A percentile compares a stretch with the other conserved stretches of the same genome.
phyloP scores from a whole-genome alignment of 2,888 invertebrate species.

The Gisinianus flammeolus region DNA sequence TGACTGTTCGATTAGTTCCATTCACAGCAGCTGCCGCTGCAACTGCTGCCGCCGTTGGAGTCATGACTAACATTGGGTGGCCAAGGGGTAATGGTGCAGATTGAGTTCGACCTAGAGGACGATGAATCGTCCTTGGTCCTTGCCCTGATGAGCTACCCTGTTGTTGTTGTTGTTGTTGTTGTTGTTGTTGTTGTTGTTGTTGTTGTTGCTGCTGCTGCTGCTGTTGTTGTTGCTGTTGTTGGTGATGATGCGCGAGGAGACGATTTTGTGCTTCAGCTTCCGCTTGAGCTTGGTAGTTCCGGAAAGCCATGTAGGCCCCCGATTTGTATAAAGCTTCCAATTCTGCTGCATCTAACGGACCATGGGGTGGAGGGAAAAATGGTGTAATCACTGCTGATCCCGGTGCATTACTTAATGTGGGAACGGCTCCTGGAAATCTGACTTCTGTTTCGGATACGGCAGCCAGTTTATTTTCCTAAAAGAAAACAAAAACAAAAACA shows the following conservation, averaged over 20 bases:
- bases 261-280: constrained; percentile 68
- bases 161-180: constrained; percentile 31
- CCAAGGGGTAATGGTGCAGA: constrained; percentile 90
- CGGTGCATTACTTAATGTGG: constrained; percentile 61
- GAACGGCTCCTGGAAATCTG: constrained; percentile 66
- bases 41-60: constrained; percentile 42
- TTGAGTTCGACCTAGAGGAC: constrained; percentile 84
- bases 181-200: constrained; percentile 40
- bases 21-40: constrained; percentile 60
- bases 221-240: constrained; percentile 41
- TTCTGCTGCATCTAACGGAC: constrained; percentile 60
- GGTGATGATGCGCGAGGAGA: constrained; percentile 50
- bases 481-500: neutral
- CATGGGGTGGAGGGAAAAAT: constrained; percentile 70
- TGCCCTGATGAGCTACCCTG: constrained; percentile 1
- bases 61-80: constrained; percentile 75
- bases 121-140: constrained; percentile 63
- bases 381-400: constrained; percentile 71
- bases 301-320: constrained; percentile 59
- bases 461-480: constrained; percentile 65
- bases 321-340: constrained; percentile 62
- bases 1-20: constrained; percentile 61
- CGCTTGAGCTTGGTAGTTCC: constrained; percentile 53
- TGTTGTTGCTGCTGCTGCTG: constrained; percentile 41
- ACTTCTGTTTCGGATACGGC: constrained; percentile 80